Conservation (phyloP, 2,797 vertebrate species). For the Cryptoblepharus egeriae region DNA sequence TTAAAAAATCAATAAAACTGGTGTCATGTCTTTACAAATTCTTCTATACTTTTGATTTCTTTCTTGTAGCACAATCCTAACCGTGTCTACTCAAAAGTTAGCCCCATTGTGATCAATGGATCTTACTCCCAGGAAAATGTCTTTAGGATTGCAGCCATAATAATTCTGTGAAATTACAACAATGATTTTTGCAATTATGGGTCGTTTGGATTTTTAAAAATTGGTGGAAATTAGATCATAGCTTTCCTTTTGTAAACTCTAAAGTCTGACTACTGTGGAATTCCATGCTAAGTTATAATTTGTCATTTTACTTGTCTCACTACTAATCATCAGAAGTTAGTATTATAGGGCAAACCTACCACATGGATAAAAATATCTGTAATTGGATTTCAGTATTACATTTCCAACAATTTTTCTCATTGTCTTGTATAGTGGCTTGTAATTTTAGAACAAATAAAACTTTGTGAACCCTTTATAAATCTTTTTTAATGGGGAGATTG, state of each 20-base stretch:
- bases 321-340: not conserved
- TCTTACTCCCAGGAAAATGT: too few relatives aligned
- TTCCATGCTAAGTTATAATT: not conserved
- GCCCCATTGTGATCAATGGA: too few relatives aligned
- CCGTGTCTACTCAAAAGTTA: too few relatives aligned
- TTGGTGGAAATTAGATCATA: not conserved
- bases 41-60: not conserved
- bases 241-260: not conserved
- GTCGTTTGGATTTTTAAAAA: not conserved
- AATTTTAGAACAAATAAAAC: not conserved
- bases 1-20: not conserved
- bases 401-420: not conserved
- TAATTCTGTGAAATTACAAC: too few relatives aligned
- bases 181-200: not conserved
- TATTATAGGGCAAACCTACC: not conserved
- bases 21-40: not conserved
- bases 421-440: not conserved
- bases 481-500: not conserved
- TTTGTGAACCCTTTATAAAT: not conserved
- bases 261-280: not conserved
- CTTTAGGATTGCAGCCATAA: too few relatives aligned
- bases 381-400: not conserved
- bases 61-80: too few relatives aligned
- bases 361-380: not conserved
- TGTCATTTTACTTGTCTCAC: not conserved